phyloP scores from a whole-genome alignment of 1,140 invertebrate genomes.

The Ditylenchus dipsaci region DNA sequence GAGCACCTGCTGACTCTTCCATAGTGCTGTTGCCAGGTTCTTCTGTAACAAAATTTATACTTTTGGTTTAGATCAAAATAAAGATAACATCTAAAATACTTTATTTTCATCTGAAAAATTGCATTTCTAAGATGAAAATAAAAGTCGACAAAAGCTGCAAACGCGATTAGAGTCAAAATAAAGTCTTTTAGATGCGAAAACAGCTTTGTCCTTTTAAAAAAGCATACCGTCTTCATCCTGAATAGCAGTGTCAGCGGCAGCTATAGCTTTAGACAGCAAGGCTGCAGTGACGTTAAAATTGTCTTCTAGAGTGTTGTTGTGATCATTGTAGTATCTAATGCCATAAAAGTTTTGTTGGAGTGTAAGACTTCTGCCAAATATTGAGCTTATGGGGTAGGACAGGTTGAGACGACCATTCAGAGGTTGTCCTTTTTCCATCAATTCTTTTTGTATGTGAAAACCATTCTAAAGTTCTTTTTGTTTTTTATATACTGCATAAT shows the following conservation, averaged over 20 bases:
- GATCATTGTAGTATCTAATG: slow-evolving; percentile 43
- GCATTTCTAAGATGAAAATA: too few species aligned
- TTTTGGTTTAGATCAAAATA: too few species aligned
- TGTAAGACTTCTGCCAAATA: slow-evolving; percentile 43
- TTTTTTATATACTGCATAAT: background rate
- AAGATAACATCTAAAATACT: too few species aligned
- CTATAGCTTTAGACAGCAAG: background rate
- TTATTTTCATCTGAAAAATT: too few species aligned
- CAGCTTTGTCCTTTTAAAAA: too few species aligned
- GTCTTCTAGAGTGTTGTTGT: background rate
- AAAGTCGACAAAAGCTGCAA: too few species aligned
- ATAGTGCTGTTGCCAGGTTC: too few species aligned
- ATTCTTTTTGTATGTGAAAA: slow-evolving; percentile 36
- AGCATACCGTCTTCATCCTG: background rate
- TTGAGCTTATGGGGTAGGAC: slow-evolving; percentile 39
- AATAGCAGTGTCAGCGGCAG: background rate
- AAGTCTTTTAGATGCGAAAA: too few species aligned
- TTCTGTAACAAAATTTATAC: too few species aligned
- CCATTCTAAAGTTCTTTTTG: slow-evolving; percentile 22
- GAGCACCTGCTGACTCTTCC: background rate
- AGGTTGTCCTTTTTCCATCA: slow-evolving; percentile 11
- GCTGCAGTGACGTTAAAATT: slow-evolving; percentile 17
- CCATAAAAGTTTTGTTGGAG: slow-evolving; percentile 55
- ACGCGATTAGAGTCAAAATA: too few species aligned
- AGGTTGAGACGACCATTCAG: slow-evolving; percentile 34